Conservation (phyloP, 2,113 vertebrate genomes). For the Amblyopsis rosae region DNA sequence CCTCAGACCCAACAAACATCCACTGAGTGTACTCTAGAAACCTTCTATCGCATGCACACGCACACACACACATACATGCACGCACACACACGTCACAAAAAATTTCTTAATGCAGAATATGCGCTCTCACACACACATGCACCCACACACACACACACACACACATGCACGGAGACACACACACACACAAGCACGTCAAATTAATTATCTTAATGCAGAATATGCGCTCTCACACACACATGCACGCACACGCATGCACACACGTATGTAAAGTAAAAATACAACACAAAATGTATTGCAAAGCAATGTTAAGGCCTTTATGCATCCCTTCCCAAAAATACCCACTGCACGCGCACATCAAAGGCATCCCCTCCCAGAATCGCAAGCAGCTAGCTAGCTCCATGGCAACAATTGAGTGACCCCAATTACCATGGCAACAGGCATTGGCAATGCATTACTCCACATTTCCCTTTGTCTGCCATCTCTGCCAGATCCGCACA, state of each 20-base stretch:
- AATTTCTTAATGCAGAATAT: background rate
- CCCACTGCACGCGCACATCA: slow-evolving; percentile 13
- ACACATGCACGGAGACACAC: slow-evolving; percentile 18
- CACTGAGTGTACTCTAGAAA: slow-evolving; percentile 38
- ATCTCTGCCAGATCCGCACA: slow-evolving; percentile 21
- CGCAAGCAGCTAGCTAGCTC: slow-evolving; percentile 58
- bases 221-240: background rate
- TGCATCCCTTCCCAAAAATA: background rate
- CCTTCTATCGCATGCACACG: background rate
- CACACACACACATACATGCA: background rate
- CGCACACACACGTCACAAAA: background rate
- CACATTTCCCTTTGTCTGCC: slow-evolving; percentile 69
- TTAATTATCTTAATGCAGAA: no score
- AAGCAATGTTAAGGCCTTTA: background rate
- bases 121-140: background rate
- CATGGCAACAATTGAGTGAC: slow-evolving; percentile 72
- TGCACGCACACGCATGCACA: background rate
- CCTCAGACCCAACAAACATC: slow-evolving; percentile 37
- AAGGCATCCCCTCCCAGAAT: slow-evolving; percentile 55
- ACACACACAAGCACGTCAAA: background rate
- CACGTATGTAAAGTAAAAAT: background rate
- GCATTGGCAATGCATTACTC: slow-evolving; percentile 56
- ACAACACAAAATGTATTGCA: slow-evolving; percentile 22
- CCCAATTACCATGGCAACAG: slow-evolving; percentile 70
- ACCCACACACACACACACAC: slow-evolving; percentile 1